Evolutionary conservation across 2,113 vertebrate species (phyloP).

Genomic region (Phalacrocorax carbo): DNA sequence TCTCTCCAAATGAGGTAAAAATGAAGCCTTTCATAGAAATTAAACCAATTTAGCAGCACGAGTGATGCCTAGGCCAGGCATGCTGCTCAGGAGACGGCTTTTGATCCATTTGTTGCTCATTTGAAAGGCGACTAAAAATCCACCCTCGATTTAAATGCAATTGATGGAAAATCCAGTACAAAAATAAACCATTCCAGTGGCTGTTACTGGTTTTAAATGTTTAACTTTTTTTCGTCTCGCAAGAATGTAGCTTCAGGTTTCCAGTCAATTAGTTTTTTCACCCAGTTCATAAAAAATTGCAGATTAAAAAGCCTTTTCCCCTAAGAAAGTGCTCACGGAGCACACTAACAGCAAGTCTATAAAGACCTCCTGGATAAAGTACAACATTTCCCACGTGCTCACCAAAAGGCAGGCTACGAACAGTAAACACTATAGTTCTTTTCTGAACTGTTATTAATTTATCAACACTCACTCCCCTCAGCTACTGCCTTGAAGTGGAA

Average conservation of each 20-base stretch:
- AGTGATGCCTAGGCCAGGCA: fast-evolving
- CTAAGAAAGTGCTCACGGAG: not conserved
- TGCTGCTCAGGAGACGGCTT: not conserved
- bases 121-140: not conserved
- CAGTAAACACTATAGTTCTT: not conserved
- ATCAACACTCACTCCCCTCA: not conserved
- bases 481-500: not conserved
- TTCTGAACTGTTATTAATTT: not conserved
- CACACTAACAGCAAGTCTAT: not conserved
- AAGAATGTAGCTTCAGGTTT: not conserved
- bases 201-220: not conserved
- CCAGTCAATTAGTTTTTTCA: not conserved
- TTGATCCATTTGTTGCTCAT: too few species aligned
- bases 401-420: not conserved
- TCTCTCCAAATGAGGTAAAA: not conserved
- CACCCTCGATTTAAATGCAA: not conserved
- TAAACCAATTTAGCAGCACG: too few species aligned
- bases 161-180: not conserved
- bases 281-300: not conserved
- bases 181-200: not conserved
- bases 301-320: not conserved
- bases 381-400: not conserved
- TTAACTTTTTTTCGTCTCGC: not conserved
- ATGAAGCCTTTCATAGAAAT: not conserved
- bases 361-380: not conserved